phyloP scores from a whole-genome alignment of 2,113 vertebrate species.

The Percopsis transmontana region DNA sequence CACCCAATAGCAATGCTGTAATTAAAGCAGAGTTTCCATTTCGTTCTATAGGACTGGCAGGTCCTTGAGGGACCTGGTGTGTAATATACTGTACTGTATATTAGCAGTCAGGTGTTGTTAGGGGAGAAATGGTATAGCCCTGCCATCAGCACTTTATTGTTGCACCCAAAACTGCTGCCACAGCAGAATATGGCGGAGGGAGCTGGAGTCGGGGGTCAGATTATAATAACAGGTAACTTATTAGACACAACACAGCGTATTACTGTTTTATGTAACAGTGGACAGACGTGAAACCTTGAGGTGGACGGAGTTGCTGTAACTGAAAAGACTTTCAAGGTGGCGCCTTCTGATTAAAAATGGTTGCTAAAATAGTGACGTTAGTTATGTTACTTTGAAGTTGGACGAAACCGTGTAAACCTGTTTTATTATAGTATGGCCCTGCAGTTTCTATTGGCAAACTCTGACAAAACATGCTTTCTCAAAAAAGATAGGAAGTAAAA shows the following conservation, averaged over 20 bases:
- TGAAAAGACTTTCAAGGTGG: conserved; percentile 35
- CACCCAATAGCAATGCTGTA: conserved; percentile 39
- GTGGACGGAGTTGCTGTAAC: conserved; percentile 1
- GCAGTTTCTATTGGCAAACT: too few species aligned
- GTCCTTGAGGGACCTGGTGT: conserved; percentile 49
- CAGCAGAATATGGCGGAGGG: conserved; percentile 48
- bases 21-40: conserved; percentile 58
- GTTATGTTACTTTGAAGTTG: conserved; percentile 2
- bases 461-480: too few species aligned
- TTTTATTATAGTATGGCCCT: neutral
- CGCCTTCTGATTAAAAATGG: conserved; percentile 12
- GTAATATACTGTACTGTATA: conserved; percentile 47
- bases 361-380: conserved; percentile 17
- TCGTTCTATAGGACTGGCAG: conserved; percentile 26
- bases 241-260: conserved; percentile 47
- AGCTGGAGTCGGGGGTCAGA: conserved; percentile 40
- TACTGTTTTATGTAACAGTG: too few species aligned
- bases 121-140: conserved; percentile 53
- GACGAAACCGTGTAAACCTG: neutral
- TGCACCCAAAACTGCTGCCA: conserved; percentile 56
- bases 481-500: conserved; percentile 29
- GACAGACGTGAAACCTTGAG: conserved; percentile 9
- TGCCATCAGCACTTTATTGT: conserved; percentile 64
- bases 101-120: conserved; percentile 56
- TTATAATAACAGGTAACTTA: conserved; percentile 60